Conservation (phyloP, 1,140 invertebrate genomes). For the Sesamia nonagrioides region DNA sequence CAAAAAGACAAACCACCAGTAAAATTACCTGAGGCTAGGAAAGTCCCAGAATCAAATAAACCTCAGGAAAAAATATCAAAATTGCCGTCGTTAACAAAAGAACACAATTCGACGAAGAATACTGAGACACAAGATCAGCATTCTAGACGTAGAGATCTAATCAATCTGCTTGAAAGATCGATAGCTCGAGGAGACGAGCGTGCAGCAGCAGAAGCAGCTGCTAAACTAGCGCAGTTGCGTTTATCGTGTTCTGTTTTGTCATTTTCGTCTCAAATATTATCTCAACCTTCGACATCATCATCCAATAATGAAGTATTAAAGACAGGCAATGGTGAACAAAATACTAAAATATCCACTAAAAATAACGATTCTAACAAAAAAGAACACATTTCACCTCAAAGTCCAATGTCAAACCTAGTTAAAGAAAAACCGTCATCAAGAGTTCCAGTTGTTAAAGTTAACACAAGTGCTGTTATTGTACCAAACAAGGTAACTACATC, state of each 20-base stretch:
- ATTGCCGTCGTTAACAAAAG: not conserved
- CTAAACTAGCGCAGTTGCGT: conserved; percentile 76
- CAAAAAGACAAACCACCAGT: not conserved
- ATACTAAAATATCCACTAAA: not conserved
- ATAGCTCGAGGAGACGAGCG: conserved; percentile 80
- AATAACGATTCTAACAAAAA: not conserved
- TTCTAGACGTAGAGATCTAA: conserved; percentile 71
- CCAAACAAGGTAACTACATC: not conserved
- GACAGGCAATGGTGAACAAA: not conserved
- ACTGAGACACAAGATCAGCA: conserved; percentile 60
- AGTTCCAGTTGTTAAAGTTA: conserved; percentile 1
- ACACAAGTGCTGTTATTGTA: not conserved
- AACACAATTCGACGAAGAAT: not conserved
- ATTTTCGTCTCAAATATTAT: conserved; percentile 80
- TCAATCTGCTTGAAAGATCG: conserved; percentile 81
- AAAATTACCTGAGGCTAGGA: not conserved
- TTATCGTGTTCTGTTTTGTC: conserved; percentile 82
- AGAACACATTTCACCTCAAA: not conserved
- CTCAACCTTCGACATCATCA: conserved; percentile 55
- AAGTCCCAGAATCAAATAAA: conserved; percentile 1
- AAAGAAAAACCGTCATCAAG: not conserved
- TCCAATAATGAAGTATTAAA: not conserved
- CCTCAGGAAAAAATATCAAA: not conserved
- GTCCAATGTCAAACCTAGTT: not conserved
- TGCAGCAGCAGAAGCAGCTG: conserved; percentile 78